Evolutionary conservation across 2,113 vertebrate genomes (phyloP).

Genomic region (Colius striatus): DNA sequence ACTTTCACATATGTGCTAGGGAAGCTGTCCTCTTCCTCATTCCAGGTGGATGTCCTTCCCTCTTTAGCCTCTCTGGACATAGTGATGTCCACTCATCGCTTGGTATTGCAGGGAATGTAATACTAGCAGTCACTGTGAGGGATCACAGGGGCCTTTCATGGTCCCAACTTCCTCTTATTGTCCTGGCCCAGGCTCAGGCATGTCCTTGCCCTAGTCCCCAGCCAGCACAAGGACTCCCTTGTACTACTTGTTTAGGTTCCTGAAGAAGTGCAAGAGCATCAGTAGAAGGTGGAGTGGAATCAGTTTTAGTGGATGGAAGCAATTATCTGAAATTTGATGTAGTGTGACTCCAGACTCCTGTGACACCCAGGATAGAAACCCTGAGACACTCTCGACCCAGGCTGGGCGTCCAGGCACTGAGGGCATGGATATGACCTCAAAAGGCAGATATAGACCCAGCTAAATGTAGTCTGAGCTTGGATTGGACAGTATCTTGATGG

Average conservation of each 20-base stretch:
- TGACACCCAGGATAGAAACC: background rate
- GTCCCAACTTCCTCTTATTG: background rate
- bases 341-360: background rate
- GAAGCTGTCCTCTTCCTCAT: background rate
- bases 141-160: fast-evolving
- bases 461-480: background rate
- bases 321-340: background rate
- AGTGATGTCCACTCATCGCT: background rate
- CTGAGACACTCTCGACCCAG: background rate
- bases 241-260: background rate
- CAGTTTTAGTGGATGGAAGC: background rate
- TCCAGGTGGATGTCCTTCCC: background rate
- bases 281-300: background rate
- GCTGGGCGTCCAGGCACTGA: background rate
- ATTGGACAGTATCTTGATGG: background rate
- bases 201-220: background rate
- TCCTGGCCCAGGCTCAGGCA: background rate
- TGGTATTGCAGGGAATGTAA: background rate
- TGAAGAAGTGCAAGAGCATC: background rate
- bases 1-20: background rate
- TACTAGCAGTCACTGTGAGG: background rate
- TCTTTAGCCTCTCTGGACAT: background rate
- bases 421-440: background rate
- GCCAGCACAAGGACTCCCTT: background rate
- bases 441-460: background rate